Conservation (phyloP, 2,888 invertebrate species). For the Leptothorax acervorum region DNA sequence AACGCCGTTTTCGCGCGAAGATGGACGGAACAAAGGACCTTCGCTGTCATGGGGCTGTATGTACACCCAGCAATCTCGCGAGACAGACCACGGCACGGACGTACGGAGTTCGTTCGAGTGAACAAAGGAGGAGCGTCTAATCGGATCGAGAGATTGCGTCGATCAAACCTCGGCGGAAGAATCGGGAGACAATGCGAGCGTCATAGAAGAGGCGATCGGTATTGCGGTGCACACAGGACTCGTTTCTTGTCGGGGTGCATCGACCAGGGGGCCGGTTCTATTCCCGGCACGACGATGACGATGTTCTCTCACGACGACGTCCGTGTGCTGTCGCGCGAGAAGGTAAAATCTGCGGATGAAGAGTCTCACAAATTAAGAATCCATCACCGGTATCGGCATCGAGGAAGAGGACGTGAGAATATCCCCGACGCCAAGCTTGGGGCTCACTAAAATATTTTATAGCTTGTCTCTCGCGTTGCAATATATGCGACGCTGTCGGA, state of each 20-base stretch:
- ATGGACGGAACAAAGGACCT: slow-evolving; percentile 35
- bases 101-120: slow-evolving; percentile 25
- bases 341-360: slow-evolving; percentile 63
- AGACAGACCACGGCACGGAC: not conserved
- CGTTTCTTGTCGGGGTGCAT: slow-evolving; percentile 67
- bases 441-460: slow-evolving; percentile 24
- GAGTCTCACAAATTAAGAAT: slow-evolving; percentile 61
- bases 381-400: slow-evolving; percentile 53
- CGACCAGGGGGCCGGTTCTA: slow-evolving; percentile 72
- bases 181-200: slow-evolving; percentile 58
- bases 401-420: not conserved
- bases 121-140: slow-evolving; percentile 41
- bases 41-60: slow-evolving; percentile 29
- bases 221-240: slow-evolving; percentile 63
- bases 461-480: not conserved
- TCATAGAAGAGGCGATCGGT: slow-evolving; percentile 53
- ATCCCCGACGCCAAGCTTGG: not conserved
- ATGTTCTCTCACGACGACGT: slow-evolving; percentile 59
- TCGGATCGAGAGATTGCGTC: slow-evolving; percentile 38
- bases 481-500: slow-evolving; percentile 9
- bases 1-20: slow-evolving; percentile 6
- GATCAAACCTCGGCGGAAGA: slow-evolving; percentile 1
- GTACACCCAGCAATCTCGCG: slow-evolving; percentile 28
- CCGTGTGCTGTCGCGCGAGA: slow-evolving; percentile 29
- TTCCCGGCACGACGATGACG: slow-evolving; percentile 72